These are phyloP conservation scores for Dendrophyllia cribrosa DNA, from an alignment of 64 coral and sea anemone genomes.

Conservation along the genomic window DNA sequence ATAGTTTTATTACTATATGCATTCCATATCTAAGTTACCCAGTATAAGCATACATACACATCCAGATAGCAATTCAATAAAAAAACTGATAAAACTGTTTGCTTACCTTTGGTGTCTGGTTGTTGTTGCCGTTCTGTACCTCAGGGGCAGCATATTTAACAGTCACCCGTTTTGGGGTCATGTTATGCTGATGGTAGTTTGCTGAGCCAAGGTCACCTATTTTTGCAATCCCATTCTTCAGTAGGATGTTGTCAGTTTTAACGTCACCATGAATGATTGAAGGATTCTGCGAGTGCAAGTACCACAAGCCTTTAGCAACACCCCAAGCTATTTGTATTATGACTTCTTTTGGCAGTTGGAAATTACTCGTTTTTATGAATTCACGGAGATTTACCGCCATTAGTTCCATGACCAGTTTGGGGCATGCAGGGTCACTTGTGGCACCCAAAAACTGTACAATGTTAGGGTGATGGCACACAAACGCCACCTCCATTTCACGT, in stretches of 20 bases:
- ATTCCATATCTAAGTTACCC: too few species aligned
- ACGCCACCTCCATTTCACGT: not conserved
- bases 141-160: not conserved
- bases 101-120: not conserved
- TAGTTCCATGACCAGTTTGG: not conserved
- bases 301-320: not conserved
- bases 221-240: not conserved
- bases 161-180: not conserved
- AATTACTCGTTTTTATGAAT: not conserved
- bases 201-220: not conserved
- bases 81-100: not conserved
- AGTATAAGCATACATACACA: too few species aligned
- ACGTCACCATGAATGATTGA: not conserved
- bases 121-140: not conserved
- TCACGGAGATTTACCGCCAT: not conserved
- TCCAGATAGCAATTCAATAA: too few species aligned
- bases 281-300: not conserved
- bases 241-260: not conserved
- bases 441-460: not conserved
- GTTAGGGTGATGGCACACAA: not conserved
- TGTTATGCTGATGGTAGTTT: not conserved
- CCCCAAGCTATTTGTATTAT: not conserved
- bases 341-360: not conserved
- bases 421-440: too few species aligned
- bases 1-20: too few species aligned